Evolutionary conservation across 2,797 vertebrate genomes (phyloP).

Genomic region (Tadarida brasiliensis): DNA sequence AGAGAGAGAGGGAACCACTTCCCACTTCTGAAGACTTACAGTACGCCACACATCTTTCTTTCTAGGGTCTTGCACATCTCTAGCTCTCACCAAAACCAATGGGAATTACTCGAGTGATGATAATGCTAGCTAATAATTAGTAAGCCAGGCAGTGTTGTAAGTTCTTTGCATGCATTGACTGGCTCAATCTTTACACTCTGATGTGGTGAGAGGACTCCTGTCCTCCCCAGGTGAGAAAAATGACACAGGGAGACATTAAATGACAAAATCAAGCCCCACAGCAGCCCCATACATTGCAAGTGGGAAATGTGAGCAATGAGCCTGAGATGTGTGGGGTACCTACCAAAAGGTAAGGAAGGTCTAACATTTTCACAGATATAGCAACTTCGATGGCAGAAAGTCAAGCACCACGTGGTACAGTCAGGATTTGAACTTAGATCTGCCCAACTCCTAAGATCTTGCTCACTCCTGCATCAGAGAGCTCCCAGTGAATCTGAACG

Average conservation of each 20-base stretch:
- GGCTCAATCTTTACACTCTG: background rate
- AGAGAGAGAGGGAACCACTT: background rate
- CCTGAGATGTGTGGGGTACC: rapidly evolving
- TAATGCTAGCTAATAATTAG: background rate
- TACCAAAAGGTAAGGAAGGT: background rate
- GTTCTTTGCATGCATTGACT: rapidly evolving
- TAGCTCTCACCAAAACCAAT: background rate
- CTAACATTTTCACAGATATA: background rate
- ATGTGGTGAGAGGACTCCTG: rapidly evolving
- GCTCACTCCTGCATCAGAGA: background rate
- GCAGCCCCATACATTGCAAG: rapidly evolving
- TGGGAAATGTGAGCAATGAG: rapidly evolving
- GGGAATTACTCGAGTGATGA: rapidly evolving
- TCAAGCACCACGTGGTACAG: background rate
- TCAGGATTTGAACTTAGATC: background rate
- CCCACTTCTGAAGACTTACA: rapidly evolving
- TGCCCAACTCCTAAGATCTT: background rate
- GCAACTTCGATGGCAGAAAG: background rate
- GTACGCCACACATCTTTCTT: rapidly evolving
- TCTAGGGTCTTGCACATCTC: background rate
- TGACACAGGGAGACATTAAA: background rate
- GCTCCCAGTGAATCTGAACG: rapidly evolving
- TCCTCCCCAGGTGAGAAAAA: background rate
- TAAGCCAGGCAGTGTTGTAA: background rate
- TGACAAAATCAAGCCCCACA: no score